A percentile compares a stretch with the other conserved stretches of the same genome.
These are phyloP conservation scores for Myotis pilosus DNA, from an alignment of 2,797 vertebrate genomes.

Conservation along the genomic window DNA sequence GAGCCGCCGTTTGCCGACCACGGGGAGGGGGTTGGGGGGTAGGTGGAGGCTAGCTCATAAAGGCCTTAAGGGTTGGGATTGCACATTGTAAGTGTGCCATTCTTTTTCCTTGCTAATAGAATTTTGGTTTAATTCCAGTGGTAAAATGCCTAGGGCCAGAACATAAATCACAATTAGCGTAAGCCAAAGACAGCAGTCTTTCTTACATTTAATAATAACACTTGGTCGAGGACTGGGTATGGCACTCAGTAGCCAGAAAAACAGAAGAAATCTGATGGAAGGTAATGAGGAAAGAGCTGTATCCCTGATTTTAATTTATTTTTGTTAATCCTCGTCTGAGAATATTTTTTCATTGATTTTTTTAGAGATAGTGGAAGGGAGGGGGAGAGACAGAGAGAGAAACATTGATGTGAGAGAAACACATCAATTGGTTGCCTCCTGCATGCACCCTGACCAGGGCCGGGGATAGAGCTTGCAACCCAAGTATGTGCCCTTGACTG, in stretches of 20 bases:
- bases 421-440: too few relatives aligned
- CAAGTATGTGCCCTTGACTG: too few relatives aligned
- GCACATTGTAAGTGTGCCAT: not conserved
- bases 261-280: not conserved
- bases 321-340: too few relatives aligned
- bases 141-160: not conserved
- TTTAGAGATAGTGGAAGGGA: too few relatives aligned
- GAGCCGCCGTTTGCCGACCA: too few relatives aligned
- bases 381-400: too few relatives aligned
- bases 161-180: not conserved
- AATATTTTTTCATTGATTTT: too few relatives aligned
- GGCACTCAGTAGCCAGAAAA: not conserved
- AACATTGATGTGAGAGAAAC: too few relatives aligned
- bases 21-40: too few relatives aligned
- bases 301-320: not conserved
- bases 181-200: not conserved
- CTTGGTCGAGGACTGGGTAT: not conserved
- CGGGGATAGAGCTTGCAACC: too few relatives aligned
- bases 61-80: not conserved
- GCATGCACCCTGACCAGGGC: too few relatives aligned
- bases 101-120: not conserved
- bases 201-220: not conserved
- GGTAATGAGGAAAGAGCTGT: not conserved
- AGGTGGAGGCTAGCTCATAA: not conserved
- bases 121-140: not conserved